Evolutionary conservation across 2,888 invertebrate species (phyloP).

Genomic region (Prosapia bicincta): DNA sequence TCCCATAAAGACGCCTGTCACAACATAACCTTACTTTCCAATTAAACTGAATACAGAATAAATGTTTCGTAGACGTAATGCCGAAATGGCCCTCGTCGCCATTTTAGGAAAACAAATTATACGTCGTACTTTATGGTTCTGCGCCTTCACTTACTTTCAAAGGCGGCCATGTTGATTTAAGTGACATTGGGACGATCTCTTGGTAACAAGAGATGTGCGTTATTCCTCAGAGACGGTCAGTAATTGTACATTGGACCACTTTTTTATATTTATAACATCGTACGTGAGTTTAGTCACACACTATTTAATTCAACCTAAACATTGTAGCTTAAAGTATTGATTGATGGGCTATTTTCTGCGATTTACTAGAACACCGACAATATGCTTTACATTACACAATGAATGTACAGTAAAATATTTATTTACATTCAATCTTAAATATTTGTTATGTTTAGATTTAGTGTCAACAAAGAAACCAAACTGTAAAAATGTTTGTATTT

Average conservation of each 20-base stretch:
- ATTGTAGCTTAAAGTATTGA: too few relatives aligned
- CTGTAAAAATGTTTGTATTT: too few relatives aligned
- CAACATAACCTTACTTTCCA: neutral
- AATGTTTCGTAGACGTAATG: neutral
- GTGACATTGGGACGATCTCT: neutral
- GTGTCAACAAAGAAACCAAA: too few relatives aligned
- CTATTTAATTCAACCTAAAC: too few relatives aligned
- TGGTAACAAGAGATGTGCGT: neutral
- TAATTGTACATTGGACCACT: neutral
- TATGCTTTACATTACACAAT: too few relatives aligned
- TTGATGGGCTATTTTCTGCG: too few relatives aligned
- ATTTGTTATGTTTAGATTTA: too few relatives aligned
- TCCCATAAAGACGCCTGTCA: neutral
- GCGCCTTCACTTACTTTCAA: neutral
- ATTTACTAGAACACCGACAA: too few relatives aligned
- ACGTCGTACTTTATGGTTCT: neutral
- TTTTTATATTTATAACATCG: too few relatives aligned
- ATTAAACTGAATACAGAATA: neutral
- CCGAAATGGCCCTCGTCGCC: neutral
- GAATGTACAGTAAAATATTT: too few relatives aligned
- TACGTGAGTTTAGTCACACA: too few relatives aligned
- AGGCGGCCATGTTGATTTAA: neutral
- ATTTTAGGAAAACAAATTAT: neutral
- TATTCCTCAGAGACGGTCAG: neutral
- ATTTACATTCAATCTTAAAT: too few relatives aligned